phyloP scores from a whole-genome alignment of 2,797 vertebrate genomes.

The Diceros bicornis region DNA sequence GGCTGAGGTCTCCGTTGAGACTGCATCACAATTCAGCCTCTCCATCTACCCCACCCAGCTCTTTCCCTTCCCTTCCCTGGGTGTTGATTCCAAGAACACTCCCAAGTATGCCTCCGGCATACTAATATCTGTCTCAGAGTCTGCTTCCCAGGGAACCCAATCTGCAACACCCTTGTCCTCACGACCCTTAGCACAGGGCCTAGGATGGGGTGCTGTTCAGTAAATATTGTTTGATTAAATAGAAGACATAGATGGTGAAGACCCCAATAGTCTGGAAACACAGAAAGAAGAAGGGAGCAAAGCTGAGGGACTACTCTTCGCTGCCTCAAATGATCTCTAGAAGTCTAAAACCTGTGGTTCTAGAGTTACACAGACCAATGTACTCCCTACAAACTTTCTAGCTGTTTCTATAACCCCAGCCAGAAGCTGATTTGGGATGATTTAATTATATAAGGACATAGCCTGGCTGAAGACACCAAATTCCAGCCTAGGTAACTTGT shows the following conservation, averaged over 20 bases:
- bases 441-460: neutral
- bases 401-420: neutral
- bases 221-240: neutral
- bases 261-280: neutral
- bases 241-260: neutral
- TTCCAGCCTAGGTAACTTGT: neutral
- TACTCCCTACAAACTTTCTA: neutral
- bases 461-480: neutral
- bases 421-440: neutral
- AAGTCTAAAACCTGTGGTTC: neutral
- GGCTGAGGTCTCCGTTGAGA: neutral
- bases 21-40: neutral
- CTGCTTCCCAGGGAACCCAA: neutral
- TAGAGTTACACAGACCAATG: neutral
- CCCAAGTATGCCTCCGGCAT: neutral
- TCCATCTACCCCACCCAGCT: too few species aligned
- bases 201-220: neutral
- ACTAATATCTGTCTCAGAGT: neutral
- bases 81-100: neutral
- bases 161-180: neutral
- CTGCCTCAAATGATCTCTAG: neutral
- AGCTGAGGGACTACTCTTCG: neutral
- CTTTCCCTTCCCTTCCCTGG: neutral
- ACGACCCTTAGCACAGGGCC: neutral
- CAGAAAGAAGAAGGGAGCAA: neutral